Percentiles rank a stretch among this genome's conserved stretches.
These are phyloP conservation scores for Plusia festucae DNA, from an alignment of 2,888 invertebrate genomes.

Conservation along the genomic window DNA sequence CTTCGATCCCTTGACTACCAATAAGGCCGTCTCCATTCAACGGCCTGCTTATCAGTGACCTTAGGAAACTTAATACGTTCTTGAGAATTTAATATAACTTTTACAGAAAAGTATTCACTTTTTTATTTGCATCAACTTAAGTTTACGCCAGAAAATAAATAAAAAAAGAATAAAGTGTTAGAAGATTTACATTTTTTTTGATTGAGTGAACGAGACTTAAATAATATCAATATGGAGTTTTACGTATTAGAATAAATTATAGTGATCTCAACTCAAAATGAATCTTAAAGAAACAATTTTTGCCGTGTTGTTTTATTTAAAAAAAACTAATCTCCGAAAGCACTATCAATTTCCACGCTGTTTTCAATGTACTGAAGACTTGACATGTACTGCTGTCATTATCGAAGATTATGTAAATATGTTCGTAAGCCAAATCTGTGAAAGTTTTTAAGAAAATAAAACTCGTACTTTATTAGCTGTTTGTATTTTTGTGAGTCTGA, in stretches of 20 bases:
- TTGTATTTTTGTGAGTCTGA: neutral
- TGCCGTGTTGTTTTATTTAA: neutral
- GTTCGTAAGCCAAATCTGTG: neutral
- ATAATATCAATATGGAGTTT: too few relatives aligned
- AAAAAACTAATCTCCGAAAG: neutral
- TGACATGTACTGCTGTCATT: neutral
- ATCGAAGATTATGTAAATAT: neutral
- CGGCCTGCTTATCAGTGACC: neutral
- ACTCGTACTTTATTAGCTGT: neutral
- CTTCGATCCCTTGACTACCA: slow-evolving; percentile 5
- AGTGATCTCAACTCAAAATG: too few relatives aligned
- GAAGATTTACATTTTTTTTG: too few relatives aligned
- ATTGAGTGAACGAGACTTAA: too few relatives aligned
- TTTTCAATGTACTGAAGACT: neutral
- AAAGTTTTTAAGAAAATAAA: neutral
- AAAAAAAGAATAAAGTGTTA: too few relatives aligned
- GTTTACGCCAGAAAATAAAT: too few relatives aligned
- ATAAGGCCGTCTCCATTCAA: neutral
- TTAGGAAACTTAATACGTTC: neutral
- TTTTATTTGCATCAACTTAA: too few relatives aligned
- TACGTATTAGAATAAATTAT: too few relatives aligned
- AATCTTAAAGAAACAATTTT: neutral
- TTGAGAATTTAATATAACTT: neutral
- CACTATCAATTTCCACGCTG: neutral
- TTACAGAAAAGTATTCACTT: too few relatives aligned